Evolutionary conservation across 2,888 invertebrate species (phyloP).

Genomic region (Ferrisia virgata): DNA sequence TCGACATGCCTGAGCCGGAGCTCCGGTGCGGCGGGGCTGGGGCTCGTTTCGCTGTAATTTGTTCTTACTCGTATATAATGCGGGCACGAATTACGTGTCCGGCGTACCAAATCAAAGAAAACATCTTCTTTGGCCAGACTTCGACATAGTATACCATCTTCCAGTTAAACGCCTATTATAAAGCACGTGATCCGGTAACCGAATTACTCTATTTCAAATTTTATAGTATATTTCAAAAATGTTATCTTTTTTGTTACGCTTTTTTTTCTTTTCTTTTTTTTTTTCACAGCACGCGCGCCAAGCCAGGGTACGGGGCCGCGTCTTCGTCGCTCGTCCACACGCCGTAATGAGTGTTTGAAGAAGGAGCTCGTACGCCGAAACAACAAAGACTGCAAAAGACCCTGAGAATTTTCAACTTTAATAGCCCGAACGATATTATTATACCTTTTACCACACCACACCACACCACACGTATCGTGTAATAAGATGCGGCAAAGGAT

Average conservation of each 20-base stretch:
- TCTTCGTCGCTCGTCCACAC: background rate
- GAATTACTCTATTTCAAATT: slow-evolving; percentile 41
- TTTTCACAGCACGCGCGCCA: background rate
- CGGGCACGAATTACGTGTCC: slow-evolving; percentile 38
- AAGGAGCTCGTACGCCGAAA: background rate
- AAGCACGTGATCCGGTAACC: slow-evolving; percentile 43
- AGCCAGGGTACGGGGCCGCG: background rate
- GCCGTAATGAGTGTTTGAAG: background rate
- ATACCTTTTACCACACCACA: slow-evolving; percentile 18
- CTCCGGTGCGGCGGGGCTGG: background rate
- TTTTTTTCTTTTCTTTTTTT: too few relatives aligned
- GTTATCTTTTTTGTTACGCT: background rate
- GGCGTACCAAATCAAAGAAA: slow-evolving; percentile 34
- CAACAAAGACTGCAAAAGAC: too few relatives aligned
- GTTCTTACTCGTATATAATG: slow-evolving; percentile 40
- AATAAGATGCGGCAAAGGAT: slow-evolving; percentile 10
- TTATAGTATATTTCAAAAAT: slow-evolving; percentile 32
- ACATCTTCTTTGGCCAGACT: slow-evolving; percentile 36
- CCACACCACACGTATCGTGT: background rate
- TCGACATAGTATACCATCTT: slow-evolving; percentile 29
- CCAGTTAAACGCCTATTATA: slow-evolving; percentile 44
- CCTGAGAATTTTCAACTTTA: slow-evolving; percentile 36
- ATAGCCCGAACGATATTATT: slow-evolving; percentile 32
- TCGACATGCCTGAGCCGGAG: background rate
- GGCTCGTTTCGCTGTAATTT: slow-evolving; percentile 27